These are phyloP conservation scores for Cosmopolites sordidus DNA, from an alignment of 2,888 invertebrate genomes.

Conservation along the genomic window DNA sequence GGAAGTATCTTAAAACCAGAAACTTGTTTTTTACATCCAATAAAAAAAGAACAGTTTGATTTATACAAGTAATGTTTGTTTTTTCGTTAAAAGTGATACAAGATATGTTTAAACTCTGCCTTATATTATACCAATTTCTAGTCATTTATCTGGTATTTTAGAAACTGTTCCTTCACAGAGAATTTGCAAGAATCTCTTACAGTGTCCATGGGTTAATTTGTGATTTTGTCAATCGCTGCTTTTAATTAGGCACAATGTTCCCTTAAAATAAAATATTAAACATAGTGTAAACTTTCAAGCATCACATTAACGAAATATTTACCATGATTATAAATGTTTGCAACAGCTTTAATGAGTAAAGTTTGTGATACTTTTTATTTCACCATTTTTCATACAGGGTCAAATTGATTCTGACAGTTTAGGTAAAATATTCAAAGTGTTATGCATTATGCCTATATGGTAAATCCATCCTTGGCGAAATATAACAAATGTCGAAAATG, in stretches of 20 bases:
- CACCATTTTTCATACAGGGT: slow-evolving; percentile 52
- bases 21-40: no score
- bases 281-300: not conserved
- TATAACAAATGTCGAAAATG: no score
- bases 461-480: no score
- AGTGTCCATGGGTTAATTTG: slow-evolving; percentile 60
- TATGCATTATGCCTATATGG: slow-evolving; percentile 70
- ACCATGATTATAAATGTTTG: slow-evolving; percentile 55
- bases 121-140: slow-evolving; percentile 36
- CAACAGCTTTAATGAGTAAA: slow-evolving; percentile 51
- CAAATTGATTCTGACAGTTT: slow-evolving; percentile 56
- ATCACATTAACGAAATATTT: slow-evolving; percentile 23
- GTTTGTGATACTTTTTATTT: slow-evolving; percentile 53
- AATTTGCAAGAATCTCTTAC: slow-evolving; percentile 54
- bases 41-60: no score
- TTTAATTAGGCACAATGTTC: slow-evolving; percentile 68
- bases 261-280: slow-evolving; percentile 52
- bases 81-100: no score
- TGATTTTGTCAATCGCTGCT: slow-evolving; percentile 60
- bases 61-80: no score
- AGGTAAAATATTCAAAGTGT: slow-evolving; percentile 65
- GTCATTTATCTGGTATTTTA: slow-evolving; percentile 35
- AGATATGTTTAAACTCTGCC: not conserved
- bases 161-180: slow-evolving; percentile 44
- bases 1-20: no score